These are phyloP conservation scores for Eremophila alpestris DNA, from an alignment of 2,797 vertebrate species.

Conservation along the genomic window DNA sequence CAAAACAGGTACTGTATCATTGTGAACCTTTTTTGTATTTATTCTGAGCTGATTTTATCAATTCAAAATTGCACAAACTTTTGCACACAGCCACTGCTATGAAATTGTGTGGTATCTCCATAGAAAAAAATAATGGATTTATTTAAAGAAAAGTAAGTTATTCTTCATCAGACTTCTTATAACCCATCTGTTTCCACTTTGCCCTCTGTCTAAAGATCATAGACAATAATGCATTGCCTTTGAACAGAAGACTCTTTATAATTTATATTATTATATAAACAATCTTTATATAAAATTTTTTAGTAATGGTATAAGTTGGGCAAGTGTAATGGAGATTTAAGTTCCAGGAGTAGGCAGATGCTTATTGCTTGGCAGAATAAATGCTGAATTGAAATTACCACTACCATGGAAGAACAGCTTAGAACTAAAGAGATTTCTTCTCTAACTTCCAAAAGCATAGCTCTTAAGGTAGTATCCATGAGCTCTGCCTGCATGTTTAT, in stretches of 20 bases:
- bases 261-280: neutral
- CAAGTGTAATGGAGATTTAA: neutral
- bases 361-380: neutral
- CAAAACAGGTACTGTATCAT: neutral
- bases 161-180: neutral
- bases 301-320: neutral
- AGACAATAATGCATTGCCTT: neutral
- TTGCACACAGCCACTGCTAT: neutral
- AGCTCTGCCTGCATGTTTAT: neutral
- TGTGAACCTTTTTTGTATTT: neutral
- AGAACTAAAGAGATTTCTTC: neutral
- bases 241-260: neutral
- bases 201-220: neutral
- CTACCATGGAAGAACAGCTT: neutral
- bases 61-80: neutral
- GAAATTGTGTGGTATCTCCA: neutral
- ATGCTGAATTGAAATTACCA: neutral
- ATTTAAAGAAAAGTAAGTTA: neutral
- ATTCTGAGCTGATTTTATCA: neutral
- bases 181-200: neutral
- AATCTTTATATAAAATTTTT: neutral
- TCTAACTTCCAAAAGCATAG: neutral
- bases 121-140: neutral
- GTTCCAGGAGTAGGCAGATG: neutral
- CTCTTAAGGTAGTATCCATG: neutral